Base-by-base conservation (phyloP, 2,797 vertebrate species). In the Acipenser ruthenus region DNA sequence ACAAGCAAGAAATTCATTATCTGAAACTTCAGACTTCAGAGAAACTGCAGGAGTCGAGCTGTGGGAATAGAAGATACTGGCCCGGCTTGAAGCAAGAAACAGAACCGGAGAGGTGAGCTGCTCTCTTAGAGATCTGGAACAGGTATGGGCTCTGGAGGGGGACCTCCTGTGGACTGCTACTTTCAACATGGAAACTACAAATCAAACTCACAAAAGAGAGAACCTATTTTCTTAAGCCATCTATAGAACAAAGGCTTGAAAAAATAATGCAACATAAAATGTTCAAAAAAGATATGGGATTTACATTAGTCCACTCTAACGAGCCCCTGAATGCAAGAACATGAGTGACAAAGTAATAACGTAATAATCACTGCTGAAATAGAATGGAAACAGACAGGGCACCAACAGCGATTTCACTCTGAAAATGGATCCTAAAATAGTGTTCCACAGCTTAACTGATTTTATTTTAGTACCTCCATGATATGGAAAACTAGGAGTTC, bases 381-480 rank as follows among this genome's bases (percentile, higher is more conserved):
- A 48, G 65, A 65, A 56, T 56, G 37, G 51, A 58, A 56, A 56
- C 53, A 58, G 65, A 53, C 65, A 7, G 52, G 52, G 23, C 49
- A 53, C 65, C 65, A 65, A 58, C 65, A 13, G 59, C 37, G 47
- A 65, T 58, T 48, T 65, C 53, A 37, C 51, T 23, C 56, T n/a
- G 51, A 48, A 52, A 48, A 65, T 56, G 65, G 74, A 77, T 84
- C 79, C 75, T 78, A 81, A 73, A 88, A 87, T 83, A 83, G 78
- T 80, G 79, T 77, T 79, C 79, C 72, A 72, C 74, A 72, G 82
- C 73, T 77, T 82, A 84, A 88, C 86, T 86, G 82, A 91, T 90
- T 91, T 87, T 84, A 89, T 87, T 88, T 88, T 84, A 88, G 82
- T 77, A 72, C 84, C 78, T 86, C 86, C 83, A 78, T 84, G 86